Conservation (phyloP, 2,888 invertebrate species). For the Eupithecia pulchellata region DNA sequence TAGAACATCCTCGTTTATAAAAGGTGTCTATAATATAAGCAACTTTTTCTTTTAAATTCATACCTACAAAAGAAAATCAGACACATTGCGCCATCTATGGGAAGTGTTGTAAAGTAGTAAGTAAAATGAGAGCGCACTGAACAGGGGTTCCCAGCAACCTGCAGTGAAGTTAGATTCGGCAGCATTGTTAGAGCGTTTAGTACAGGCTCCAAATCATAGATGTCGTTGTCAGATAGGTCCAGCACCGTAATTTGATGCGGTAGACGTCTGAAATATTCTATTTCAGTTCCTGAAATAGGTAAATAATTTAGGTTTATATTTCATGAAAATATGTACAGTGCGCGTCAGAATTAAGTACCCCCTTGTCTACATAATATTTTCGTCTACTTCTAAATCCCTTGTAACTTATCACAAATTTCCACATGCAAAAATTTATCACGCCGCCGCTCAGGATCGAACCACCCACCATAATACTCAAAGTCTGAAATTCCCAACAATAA, state of each 20-base stretch:
- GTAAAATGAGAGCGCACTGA: conserved; percentile 64
- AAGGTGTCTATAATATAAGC: background rate
- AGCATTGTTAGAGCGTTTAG: conserved; percentile 66
- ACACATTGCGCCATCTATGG: conserved; percentile 57
- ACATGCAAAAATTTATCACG: too few relatives aligned
- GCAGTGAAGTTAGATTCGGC: conserved; percentile 70
- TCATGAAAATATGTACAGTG: background rate
- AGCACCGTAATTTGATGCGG: conserved; percentile 65
- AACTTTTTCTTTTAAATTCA: background rate
- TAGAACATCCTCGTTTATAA: background rate
- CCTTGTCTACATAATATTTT: too few relatives aligned
- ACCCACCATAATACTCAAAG: too few relatives aligned
- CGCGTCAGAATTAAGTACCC: too few relatives aligned
- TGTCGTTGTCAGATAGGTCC: conserved; percentile 86
- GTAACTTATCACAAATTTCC: too few relatives aligned
- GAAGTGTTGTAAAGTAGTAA: conserved; percentile 32
- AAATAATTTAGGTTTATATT: conserved; percentile 36
- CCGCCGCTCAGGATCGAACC: too few relatives aligned
- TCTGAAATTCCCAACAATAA: too few relatives aligned
- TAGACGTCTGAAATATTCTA: conserved; percentile 54
- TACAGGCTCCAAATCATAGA: conserved; percentile 77
- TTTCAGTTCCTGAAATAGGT: conserved; percentile 58
- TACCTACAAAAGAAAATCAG: too few relatives aligned
- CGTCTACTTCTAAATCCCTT: too few relatives aligned
- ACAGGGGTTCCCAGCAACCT: conserved; percentile 86